Conservation (phyloP, 2,113 vertebrate species). For the Mellivora capensis region DNA sequence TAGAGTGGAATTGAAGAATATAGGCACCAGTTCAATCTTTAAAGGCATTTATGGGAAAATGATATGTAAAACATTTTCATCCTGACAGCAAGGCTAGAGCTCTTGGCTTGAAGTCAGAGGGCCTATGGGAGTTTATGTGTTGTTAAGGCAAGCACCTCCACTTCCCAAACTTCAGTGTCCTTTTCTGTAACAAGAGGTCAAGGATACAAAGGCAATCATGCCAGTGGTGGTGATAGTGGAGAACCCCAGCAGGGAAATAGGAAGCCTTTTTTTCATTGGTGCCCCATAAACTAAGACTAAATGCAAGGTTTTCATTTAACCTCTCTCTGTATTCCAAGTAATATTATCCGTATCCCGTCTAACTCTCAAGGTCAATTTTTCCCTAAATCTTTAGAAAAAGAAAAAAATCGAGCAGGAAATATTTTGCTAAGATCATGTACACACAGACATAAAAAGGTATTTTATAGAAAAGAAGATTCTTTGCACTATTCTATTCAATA, state of each 20-base stretch:
- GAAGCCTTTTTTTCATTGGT: not conserved
- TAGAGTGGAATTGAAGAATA: not conserved
- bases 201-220: not conserved
- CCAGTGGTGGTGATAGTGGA: not conserved
- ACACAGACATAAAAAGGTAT: not conserved
- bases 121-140: not conserved
- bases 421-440: not conserved
- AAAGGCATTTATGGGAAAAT: not conserved
- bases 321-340: not conserved
- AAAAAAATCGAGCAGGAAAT: not conserved
- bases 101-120: not conserved
- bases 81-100: not conserved
- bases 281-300: not conserved
- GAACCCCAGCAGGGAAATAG: no score
- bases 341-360: not conserved
- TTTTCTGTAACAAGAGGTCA: not conserved
- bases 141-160: not conserved
- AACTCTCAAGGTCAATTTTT: not conserved
- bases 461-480: not conserved
- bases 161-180: accelerated
- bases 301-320: not conserved
- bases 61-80: not conserved
- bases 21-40: not conserved
- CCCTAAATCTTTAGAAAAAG: not conserved
- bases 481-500: not conserved